These are phyloP conservation scores for Hesperophylax magnus DNA, from an alignment of 1,140 invertebrate species.

Conservation along the genomic window DNA sequence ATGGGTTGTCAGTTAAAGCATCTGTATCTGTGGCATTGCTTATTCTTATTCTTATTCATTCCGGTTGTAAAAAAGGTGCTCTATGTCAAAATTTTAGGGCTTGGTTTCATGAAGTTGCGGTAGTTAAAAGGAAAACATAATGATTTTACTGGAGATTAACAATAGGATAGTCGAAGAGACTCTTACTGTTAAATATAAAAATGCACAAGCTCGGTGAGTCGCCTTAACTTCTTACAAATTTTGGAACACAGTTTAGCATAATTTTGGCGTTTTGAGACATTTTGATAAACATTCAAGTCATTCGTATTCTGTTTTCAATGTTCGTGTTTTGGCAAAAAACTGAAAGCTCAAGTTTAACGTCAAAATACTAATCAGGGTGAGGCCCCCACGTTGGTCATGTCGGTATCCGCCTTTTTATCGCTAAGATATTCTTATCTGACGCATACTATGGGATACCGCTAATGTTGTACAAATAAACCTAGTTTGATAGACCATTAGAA, in stretches of 20 bases:
- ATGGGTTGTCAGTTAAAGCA: conserved; percentile 25
- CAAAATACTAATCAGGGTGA: conserved; percentile 44
- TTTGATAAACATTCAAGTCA: neutral
- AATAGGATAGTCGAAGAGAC: conserved; percentile 98
- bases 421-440: conserved; percentile 61
- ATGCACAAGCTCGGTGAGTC: conserved; percentile 93
- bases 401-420: conserved; percentile 66
- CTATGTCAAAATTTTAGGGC: conserved; percentile 64
- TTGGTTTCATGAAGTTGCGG: conserved; percentile 70
- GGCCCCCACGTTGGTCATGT: conserved; percentile 62
- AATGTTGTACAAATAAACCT: neutral
- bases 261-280: conserved; percentile 1
- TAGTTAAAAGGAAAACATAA: conserved; percentile 75
- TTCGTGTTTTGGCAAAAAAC: neutral
- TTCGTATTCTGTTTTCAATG: neutral
- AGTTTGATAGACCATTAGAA: too few species aligned
- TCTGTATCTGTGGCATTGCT: conserved; percentile 40
- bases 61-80: conserved; percentile 39
- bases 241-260: neutral
- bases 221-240: neutral
- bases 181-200: conserved; percentile 94
- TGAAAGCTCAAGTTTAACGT: neutral
- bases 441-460: conserved; percentile 1
- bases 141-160: conserved; percentile 99
- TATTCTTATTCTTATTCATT: conserved; percentile 48